Evolutionary conservation across 1,140 invertebrate species (phyloP).

Genomic region (Pygmarrhopalites habei): DNA sequence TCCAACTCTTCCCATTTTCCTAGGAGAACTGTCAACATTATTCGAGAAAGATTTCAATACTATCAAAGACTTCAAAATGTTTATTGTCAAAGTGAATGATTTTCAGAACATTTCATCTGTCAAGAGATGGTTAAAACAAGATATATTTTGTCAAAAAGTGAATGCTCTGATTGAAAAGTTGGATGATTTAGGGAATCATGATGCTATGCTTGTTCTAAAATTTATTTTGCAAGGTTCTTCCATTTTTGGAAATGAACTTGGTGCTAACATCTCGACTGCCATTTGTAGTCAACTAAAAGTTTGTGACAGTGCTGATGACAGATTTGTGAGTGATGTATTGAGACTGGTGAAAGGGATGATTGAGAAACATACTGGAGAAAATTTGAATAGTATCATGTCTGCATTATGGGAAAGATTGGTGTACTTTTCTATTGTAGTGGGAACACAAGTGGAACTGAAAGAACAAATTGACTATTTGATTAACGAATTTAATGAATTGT

Average conservation of each 20-base stretch:
- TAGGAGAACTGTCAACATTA: not conserved
- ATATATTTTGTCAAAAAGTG: not conserved
- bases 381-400: not conserved
- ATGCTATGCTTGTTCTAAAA: not conserved
- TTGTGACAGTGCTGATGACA: not conserved
- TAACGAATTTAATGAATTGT: not conserved
- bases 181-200: not conserved
- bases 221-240: not conserved
- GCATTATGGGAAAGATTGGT: not conserved
- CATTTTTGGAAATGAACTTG: not conserved
- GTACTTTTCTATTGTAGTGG: too few species aligned
- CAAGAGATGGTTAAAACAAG: conserved; percentile 4
- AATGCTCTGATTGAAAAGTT: not conserved
- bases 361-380: not conserved
- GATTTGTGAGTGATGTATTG: not conserved
- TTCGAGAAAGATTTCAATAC: not conserved
- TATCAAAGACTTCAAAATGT: not conserved
- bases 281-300: not conserved
- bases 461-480: not conserved
- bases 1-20: not conserved
- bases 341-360: not conserved
- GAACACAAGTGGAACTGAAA: not conserved
- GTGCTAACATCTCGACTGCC: not conserved
- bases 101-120: not conserved
- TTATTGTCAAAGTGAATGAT: not conserved